Evolutionary conservation across 2,113 vertebrate species (phyloP).

Genomic region (Bos indicus): DNA sequence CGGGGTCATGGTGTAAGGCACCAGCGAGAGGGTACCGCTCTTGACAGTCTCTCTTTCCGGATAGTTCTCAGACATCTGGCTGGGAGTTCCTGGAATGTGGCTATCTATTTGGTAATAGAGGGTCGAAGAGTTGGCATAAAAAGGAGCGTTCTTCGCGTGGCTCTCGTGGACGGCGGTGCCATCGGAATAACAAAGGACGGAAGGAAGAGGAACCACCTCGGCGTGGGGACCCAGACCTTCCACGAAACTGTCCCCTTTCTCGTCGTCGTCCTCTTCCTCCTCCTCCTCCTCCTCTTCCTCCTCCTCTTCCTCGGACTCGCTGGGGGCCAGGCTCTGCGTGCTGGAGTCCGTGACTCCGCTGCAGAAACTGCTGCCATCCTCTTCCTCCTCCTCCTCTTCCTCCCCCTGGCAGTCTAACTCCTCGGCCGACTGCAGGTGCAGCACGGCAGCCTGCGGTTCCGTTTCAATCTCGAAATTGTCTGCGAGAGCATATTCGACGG

Average conservation of each 20-base stretch:
- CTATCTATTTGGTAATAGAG: slow-evolving; percentile 96
- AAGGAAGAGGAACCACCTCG: slow-evolving; percentile 88
- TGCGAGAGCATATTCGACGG: slow-evolving; percentile 89
- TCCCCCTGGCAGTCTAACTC: slow-evolving; percentile 90
- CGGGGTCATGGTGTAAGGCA: slow-evolving; percentile 88
- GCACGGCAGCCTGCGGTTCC: slow-evolving; percentile 85
- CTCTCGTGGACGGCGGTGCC: slow-evolving; percentile 85
- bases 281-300: slow-evolving; percentile 84
- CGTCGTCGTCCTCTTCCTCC: slow-evolving; percentile 85
- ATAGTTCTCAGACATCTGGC: slow-evolving; percentile 87
- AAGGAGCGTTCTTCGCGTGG: slow-evolving; percentile 89
- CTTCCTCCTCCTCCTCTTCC: slow-evolving; percentile 92
- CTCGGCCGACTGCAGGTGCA: slow-evolving; percentile 90
- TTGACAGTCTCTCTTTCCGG: slow-evolving; percentile 86
- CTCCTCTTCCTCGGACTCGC: slow-evolving; percentile 92
- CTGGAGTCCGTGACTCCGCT: slow-evolving; percentile 97
- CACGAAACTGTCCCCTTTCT: slow-evolving; percentile 87
- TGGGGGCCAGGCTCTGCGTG: slow-evolving; percentile 95
- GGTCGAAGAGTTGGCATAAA: slow-evolving; percentile 88
- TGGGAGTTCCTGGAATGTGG: slow-evolving; percentile 80
- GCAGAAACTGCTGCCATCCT: slow-evolving; percentile 96
- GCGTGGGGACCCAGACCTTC: slow-evolving; percentile 78
- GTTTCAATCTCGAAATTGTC: slow-evolving; percentile 87
- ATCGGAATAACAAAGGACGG: slow-evolving; percentile 92
- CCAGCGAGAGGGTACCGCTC: slow-evolving; percentile 84